A percentile compares a stretch with the other conserved stretches of the same genome.
These are phyloP conservation scores for Tipula confusa DNA, from an alignment of 2,888 invertebrate genomes.

Conservation along the genomic window DNA sequence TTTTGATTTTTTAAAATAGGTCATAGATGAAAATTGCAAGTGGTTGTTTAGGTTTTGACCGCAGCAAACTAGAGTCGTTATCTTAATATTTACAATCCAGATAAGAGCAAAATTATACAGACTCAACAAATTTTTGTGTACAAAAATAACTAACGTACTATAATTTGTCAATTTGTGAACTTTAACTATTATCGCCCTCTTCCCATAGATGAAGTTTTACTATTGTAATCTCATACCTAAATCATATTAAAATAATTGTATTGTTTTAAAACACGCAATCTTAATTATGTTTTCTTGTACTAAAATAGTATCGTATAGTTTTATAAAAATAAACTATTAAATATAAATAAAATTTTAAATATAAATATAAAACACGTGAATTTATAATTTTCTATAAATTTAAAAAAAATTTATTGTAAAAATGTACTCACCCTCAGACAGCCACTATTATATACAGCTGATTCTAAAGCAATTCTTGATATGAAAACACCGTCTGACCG, in stretches of 20 bases:
- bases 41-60: too few species aligned
- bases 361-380: neutral
- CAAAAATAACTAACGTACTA: too few species aligned
- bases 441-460: constrained; percentile 95
- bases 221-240: neutral
- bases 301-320: too few species aligned
- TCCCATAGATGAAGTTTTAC: neutral
- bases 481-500: constrained; percentile 96
- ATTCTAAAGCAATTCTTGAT: constrained; percentile 89
- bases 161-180: neutral
- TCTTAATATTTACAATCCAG: too few species aligned
- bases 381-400: neutral
- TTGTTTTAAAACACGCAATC: neutral
- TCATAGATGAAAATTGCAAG: too few species aligned
- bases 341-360: neutral
- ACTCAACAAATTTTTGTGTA: too few species aligned
- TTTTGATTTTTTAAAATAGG: too few species aligned
- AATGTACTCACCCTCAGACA: constrained; percentile 68
- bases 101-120: too few species aligned
- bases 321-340: neutral
- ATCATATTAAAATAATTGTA: neutral
- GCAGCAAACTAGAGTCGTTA: too few species aligned
- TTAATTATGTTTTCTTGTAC: neutral
- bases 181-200: neutral
- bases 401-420: neutral